Base-by-base conservation (phyloP, 2,888 invertebrate species). In the Anthrax anthrax region DNA sequence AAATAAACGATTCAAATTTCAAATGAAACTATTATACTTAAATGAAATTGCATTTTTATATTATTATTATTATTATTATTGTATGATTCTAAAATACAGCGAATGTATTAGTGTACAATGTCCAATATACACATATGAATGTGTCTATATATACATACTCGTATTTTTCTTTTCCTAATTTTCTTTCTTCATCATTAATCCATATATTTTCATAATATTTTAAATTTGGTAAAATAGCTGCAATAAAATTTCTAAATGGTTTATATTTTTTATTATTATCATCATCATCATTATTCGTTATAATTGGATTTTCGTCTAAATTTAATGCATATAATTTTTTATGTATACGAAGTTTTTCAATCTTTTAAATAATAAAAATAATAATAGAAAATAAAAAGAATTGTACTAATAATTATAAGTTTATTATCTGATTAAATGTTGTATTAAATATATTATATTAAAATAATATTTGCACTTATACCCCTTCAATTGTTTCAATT, bases 241-340 rank as follows among this genome's bases (percentile, higher is more conserved):
- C 59, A 8, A 64, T 56, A 51, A 62, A 69, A 39, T 78, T 76
- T 1, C 86, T 68, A 47, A 79, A 32, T 32, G 29, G 29, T 12
- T 2, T 32, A 32, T 32, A 73, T 48, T 86, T 80, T 59, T 78
- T 74, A 1, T 72, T 67, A n/a, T n/a, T n/a, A n/a, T n/a, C n/a
- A n/a, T n/a, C n/a, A n/a, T n/a, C n/a, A n/a, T n/a, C n/a, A n/a
- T n/a, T n/a, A 4, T 32, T 32, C 39, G 80, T 74, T 39, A 80
- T 74, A 57, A 89, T 82, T 4, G 89, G 88, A 69, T 94, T 94
- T 3, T 83, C 87, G 53, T 77, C 77, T 61, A 87, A 75, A 57
- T 86, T 87, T 1, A 89, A 70, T 1, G 84, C 80, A 19, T 76
- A 75, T 3, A 89, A 66, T 14, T 73, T 72, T 39, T 75, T 71